phyloP scores from a whole-genome alignment of 2,113 vertebrate genomes.

The Notechis scutatus region DNA sequence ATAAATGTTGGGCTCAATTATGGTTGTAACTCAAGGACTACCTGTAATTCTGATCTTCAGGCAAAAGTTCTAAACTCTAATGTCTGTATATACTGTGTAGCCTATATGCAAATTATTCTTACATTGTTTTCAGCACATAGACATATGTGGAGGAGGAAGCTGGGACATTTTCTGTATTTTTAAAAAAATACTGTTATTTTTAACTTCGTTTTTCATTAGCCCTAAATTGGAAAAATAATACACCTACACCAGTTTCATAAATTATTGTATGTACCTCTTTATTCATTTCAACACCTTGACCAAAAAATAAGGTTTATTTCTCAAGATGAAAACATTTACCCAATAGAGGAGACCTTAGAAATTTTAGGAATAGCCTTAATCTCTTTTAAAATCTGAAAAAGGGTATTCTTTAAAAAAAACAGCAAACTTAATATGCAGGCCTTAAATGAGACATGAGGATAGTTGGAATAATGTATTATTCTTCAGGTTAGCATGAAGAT shows the following conservation, averaged over 20 bases:
- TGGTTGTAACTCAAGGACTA: no score
- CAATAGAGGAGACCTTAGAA: not conserved
- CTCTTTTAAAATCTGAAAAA: not conserved
- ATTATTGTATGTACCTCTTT: not conserved
- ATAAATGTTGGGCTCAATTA: no score
- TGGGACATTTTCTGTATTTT: not conserved
- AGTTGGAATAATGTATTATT: not conserved
- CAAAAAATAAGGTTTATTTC: not conserved
- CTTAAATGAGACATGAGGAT: not conserved
- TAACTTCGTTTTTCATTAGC: not conserved
- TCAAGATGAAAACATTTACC: not conserved
- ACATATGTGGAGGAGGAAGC: not conserved
- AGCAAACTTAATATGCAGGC: not conserved
- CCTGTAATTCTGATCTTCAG: not conserved
- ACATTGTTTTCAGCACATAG: not conserved
- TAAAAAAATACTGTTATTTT: not conserved
- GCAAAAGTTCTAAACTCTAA: not conserved
- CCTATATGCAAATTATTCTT: not conserved
- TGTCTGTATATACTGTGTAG: not conserved
- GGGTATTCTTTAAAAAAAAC: not conserved
- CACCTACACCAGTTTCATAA: not conserved
- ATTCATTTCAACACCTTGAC: not conserved
- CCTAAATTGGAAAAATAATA: not conserved
- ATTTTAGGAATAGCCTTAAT: not conserved
- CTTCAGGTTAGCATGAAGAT: not conserved